phyloP scores from a whole-genome alignment of 2,797 vertebrate species.

The Scolopax bukidnonensis region DNA sequence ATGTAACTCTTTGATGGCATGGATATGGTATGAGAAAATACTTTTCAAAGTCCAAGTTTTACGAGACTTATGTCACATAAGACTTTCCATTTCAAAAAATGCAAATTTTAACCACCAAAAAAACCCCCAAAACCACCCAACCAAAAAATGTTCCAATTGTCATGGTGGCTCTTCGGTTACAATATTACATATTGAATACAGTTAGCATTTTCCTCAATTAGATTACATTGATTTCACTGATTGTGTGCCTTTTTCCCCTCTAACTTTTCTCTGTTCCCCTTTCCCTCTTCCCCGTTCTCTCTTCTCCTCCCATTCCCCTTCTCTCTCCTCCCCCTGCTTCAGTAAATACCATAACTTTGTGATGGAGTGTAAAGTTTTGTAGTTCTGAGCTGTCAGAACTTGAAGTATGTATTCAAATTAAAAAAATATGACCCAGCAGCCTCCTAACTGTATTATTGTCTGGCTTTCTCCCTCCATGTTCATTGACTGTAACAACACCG shows the following conservation, averaged over 20 bases:
- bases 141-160: background rate
- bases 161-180: background rate
- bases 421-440: background rate
- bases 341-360: background rate
- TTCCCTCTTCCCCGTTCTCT: background rate
- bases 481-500: background rate
- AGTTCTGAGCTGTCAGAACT: background rate
- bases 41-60: background rate
- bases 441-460: background rate
- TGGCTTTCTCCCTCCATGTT: background rate
- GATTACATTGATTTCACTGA: background rate
- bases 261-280: background rate
- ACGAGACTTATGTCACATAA: background rate
- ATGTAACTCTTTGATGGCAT: background rate
- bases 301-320: background rate
- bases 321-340: fast-evolving
- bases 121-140: background rate
- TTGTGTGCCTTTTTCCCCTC: background rate
- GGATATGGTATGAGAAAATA: background rate
- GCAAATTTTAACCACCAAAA: background rate
- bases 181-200: background rate
- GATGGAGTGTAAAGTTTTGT: background rate
- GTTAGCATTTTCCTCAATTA: background rate
- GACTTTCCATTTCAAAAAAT: background rate
- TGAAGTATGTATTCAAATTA: background rate